Evolutionary conservation across 1,140 invertebrate genomes (phyloP).

Genomic region (Drosophila bocqueti): DNA sequence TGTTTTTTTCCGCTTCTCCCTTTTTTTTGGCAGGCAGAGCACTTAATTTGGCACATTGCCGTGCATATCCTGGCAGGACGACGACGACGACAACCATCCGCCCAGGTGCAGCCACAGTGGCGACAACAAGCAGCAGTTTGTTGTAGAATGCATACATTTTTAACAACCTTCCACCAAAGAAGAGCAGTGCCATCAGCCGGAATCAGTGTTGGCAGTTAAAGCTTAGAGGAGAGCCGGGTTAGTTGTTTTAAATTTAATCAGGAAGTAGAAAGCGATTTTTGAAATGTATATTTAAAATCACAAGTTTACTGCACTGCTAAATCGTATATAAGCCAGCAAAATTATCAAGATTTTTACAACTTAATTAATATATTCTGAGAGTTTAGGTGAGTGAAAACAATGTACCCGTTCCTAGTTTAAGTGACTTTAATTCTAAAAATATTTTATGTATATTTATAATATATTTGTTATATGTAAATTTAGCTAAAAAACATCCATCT

Average conservation of each 20-base stretch:
- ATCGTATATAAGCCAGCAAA: not conserved
- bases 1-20: not conserved
- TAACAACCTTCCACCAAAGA: slow-evolving; percentile 47
- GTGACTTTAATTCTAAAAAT: not conserved
- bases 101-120: slow-evolving; percentile 71
- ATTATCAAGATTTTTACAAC: not conserved
- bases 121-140: slow-evolving; percentile 65
- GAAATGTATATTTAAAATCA: no score
- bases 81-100: slow-evolving; percentile 44
- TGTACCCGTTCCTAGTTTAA: not conserved
- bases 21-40: slow-evolving; percentile 59
- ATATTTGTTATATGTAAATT: no score
- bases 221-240: not conserved
- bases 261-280: not conserved
- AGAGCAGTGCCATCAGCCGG: not conserved
- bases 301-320: not conserved
- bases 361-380: not conserved
- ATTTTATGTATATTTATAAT: not conserved
- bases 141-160: slow-evolving; percentile 73
- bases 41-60: slow-evolving; percentile 80
- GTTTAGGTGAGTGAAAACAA: not conserved
- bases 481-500: not conserved
- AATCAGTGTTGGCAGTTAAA: slow-evolving; percentile 13
- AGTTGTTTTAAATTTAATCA: no score
- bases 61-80: slow-evolving; percentile 54